These are phyloP conservation scores for Odocoileus virginianus DNA, from an alignment of 2,113 vertebrate species.

Conservation along the genomic window DNA sequence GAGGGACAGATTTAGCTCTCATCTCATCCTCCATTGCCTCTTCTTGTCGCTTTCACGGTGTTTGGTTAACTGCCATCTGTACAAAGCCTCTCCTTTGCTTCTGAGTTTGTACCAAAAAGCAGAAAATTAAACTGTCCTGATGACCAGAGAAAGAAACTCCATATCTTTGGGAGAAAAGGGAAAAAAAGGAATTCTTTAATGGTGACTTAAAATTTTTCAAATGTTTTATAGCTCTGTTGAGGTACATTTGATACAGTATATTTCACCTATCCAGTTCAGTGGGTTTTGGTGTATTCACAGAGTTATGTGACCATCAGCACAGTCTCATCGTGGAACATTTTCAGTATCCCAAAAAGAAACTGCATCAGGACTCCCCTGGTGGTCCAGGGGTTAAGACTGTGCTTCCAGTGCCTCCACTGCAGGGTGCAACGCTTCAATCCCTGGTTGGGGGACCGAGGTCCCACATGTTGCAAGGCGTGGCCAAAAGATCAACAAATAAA, in stretches of 20 bases:
- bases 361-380: not conserved
- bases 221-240: not conserved
- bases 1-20: not conserved
- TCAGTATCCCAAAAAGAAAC: not conserved
- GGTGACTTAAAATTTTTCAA: not conserved
- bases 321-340: not conserved
- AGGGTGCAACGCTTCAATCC: not conserved
- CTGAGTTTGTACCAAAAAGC: not conserved
- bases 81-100: not conserved
- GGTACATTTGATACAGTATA: not conserved
- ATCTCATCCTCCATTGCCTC: not conserved
- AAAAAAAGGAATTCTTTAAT: not conserved
- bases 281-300: not conserved
- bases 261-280: not conserved
- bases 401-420: not conserved
- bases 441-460: not conserved
- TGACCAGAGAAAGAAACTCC: not conserved
- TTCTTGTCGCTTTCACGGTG: not conserved
- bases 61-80: not conserved
- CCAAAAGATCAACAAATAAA: not conserved
- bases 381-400: not conserved
- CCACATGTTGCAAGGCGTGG: not conserved
- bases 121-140: not conserved
- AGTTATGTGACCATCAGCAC: not conserved
- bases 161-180: not conserved